Conservation (phyloP, 2,797 vertebrate genomes). For the Alcedo quadribrachys region DNA sequence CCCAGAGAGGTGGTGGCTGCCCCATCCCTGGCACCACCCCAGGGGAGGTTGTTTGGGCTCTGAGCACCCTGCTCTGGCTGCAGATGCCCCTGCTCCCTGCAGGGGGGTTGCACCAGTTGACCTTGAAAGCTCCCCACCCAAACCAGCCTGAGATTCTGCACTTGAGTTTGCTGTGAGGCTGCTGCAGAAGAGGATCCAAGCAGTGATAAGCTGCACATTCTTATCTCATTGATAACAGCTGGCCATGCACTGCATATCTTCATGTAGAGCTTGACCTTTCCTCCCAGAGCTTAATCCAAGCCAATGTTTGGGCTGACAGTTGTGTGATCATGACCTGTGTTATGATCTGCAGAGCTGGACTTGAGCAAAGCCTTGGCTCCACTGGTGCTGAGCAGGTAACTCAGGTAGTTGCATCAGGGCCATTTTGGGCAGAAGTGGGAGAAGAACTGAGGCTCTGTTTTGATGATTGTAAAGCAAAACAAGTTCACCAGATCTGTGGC, state of each 20-base stretch:
- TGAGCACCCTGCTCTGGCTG: neutral
- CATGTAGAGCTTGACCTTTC: neutral
- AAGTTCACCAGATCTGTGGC: neutral
- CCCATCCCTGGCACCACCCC: neutral
- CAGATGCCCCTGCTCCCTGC: neutral
- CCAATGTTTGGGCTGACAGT: accelerated
- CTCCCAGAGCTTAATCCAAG: neutral
- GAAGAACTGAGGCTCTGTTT: neutral
- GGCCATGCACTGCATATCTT: neutral
- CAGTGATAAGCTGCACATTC: neutral
- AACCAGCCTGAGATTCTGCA: neutral
- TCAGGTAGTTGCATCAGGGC: neutral
- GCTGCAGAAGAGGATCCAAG: accelerated
- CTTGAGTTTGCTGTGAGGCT: neutral
- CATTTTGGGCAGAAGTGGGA: neutral
- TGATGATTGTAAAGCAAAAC: no score
- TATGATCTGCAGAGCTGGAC: neutral
- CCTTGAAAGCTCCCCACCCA: neutral
- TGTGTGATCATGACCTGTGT: neutral
- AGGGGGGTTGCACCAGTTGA: neutral
- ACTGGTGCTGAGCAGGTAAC: accelerated
- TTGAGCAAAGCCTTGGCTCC: neutral
- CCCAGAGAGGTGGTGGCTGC: no score
- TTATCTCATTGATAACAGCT: neutral
- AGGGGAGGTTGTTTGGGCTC: neutral